Evolutionary conservation across 2,888 invertebrate species (phyloP), one percentile per base, ranked within the genome.

Genomic region (Trissolcus brochymenae): DNA sequence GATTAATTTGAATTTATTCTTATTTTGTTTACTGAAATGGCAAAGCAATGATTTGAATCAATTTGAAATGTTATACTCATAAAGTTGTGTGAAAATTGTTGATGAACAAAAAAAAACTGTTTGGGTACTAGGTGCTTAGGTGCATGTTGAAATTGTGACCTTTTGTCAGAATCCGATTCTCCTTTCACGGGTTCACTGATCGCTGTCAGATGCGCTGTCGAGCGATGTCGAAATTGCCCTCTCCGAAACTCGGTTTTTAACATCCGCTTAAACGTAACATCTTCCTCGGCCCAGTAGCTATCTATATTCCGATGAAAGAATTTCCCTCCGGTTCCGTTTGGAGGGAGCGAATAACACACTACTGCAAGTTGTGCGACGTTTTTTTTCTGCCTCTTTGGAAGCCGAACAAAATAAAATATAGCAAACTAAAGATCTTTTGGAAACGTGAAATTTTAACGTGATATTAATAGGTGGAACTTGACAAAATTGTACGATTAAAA

Each of bases 121-220:
- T 19, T 35, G 9, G 35, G 11, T 35, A 35, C 1, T 11, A 1
- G 35, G 11, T 35, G 35, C 11, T 35, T 11, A 11, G 11, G 9
- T 9, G 35, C 35, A 35, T 2, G 35, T 35, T 35, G 35, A 35
- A 35, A 56, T 59, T 60, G 53, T 60, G 76, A 76, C 76, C 76
- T 76, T 71, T 71, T 67, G 72, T 35, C 35, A 60, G 71, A 62
- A 67, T 73, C 51, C 40, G 56, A 77, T 68, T 72, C 72, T 68
- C 62, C 72, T 77, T 73, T 77, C 77, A 78, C 70, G 73, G 72
- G 59, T 78, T 73, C 72, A 68, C 68, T 66, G 68, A 73, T 77
- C 77, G 60, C 43, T 51, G 53, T 51, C 67, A 56, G 62, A 68
- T 68, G 64, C 62, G 54, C 55, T 35, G 50, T 53, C 21, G 51